These are phyloP conservation scores for Sesamia inferens DNA, from an alignment of 2,888 invertebrate species.

Conservation along the genomic window DNA sequence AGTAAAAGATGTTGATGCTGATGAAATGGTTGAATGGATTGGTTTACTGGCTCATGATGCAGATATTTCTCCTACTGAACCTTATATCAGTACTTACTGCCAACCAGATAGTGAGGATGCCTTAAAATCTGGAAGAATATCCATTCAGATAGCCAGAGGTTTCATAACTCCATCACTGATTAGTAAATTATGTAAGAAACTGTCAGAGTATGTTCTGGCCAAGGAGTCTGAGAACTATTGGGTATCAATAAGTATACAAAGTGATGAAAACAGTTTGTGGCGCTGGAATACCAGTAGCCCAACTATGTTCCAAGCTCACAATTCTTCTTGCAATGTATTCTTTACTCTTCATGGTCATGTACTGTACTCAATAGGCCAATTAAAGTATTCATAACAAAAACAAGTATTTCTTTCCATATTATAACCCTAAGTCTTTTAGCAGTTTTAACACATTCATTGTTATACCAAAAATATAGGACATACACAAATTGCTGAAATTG, in stretches of 20 bases:
- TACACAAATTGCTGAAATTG: no score
- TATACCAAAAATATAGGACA: no score
- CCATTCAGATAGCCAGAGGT: slow-evolving; percentile 77
- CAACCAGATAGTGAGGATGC: slow-evolving; percentile 77
- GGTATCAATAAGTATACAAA: slow-evolving; percentile 80
- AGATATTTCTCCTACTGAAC: slow-evolving; percentile 72
- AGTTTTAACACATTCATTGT: not conserved
- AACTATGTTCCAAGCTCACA: slow-evolving; percentile 80
- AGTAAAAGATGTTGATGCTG: slow-evolving; percentile 74
- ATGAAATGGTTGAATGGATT: slow-evolving; percentile 85
- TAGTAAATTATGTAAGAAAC: slow-evolving; percentile 67
- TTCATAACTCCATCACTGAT: slow-evolving; percentile 75
- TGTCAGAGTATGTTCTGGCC: slow-evolving; percentile 72
- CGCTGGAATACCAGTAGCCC: slow-evolving; percentile 74
- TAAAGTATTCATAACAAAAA: slow-evolving; percentile 80
- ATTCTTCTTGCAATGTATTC: slow-evolving; percentile 79
- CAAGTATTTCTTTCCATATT: slow-evolving; percentile 17
- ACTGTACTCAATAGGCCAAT: slow-evolving; percentile 79
- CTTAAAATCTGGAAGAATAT: slow-evolving; percentile 77
- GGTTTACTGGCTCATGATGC: slow-evolving; percentile 79
- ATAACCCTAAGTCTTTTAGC: not conserved
- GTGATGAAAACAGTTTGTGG: slow-evolving; percentile 80
- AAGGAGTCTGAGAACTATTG: slow-evolving; percentile 78
- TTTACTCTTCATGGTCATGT: slow-evolving; percentile 71
- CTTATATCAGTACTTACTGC: slow-evolving; percentile 80